Conservation (phyloP, 2,888 invertebrate genomes). For the Philaethria dido region DNA sequence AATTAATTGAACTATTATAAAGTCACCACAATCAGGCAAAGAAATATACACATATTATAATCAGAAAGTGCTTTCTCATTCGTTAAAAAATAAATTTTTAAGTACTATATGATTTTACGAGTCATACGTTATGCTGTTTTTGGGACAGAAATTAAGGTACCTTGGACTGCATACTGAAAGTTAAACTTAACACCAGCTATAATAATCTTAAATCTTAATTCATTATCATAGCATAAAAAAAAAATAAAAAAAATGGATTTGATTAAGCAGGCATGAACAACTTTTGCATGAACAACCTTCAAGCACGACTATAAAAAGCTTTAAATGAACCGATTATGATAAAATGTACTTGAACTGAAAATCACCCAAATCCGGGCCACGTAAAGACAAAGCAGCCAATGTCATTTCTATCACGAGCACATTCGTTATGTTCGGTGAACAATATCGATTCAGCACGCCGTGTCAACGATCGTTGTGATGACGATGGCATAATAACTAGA, state of each 20-base stretch:
- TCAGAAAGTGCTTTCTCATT: background rate
- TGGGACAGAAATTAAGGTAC: background rate
- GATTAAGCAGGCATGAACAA: constrained; percentile 1
- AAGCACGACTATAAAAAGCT: constrained; percentile 35
- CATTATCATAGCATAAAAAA: background rate
- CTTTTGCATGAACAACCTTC: constrained; percentile 37
- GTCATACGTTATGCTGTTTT: background rate
- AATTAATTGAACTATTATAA: background rate
- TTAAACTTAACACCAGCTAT: background rate
- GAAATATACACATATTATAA: background rate
- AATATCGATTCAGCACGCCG: constrained; percentile 55
- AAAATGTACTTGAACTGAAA: constrained; percentile 66
- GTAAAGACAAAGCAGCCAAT: constrained; percentile 71
- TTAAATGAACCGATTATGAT: constrained; percentile 50
- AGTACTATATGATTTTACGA: background rate
- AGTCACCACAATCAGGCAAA: background rate
- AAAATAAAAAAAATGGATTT: constrained; percentile 1
- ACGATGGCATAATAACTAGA: constrained; percentile 51
- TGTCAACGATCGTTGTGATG: constrained; percentile 63
- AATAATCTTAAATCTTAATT: constrained; percentile 12
- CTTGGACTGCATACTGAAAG: background rate
- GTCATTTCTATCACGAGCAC: constrained; percentile 70
- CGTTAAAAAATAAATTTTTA: background rate
- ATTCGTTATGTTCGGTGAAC: constrained; percentile 59
- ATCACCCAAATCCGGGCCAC: constrained; percentile 71